These are phyloP conservation scores for Chrysomallon squamiferum DNA, from an alignment of 1,140 invertebrate species.

Conservation along the genomic window DNA sequence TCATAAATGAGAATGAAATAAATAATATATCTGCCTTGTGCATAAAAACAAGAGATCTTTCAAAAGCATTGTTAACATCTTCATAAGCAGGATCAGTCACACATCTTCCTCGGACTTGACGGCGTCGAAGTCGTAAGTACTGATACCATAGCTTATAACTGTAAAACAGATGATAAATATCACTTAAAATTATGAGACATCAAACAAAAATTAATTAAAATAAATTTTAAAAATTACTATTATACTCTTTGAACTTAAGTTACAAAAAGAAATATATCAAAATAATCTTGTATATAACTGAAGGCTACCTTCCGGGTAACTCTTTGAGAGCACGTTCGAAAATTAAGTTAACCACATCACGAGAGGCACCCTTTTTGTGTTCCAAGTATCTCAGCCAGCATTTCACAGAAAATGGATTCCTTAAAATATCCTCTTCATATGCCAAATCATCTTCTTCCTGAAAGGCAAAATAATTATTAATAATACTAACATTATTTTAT, in stretches of 20 bases:
- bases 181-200: too few relatives aligned
- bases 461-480: neutral
- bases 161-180: constrained; percentile 19
- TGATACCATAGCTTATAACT: constrained; percentile 99
- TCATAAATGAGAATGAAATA: too few relatives aligned
- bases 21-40: constrained; percentile 77
- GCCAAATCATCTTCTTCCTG: constrained; percentile 92
- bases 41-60: constrained; percentile 96
- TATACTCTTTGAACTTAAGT: too few relatives aligned
- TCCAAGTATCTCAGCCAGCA: constrained; percentile 98
- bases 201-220: too few relatives aligned
- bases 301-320: constrained; percentile 83
- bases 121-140: constrained; percentile 85
- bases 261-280: neutral
- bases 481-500: neutral
- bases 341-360: constrained; percentile 83
- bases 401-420: constrained; percentile 96
- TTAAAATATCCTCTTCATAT: constrained; percentile 97
- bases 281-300: neutral
- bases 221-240: too few relatives aligned
- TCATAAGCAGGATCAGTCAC: constrained; percentile 88
- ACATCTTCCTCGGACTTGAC: constrained; percentile 81
- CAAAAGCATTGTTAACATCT: constrained; percentile 95
- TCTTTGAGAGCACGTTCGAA: constrained; percentile 96
- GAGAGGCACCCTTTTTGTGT: constrained; percentile 83